Evolutionary conservation across 2,888 invertebrate species (phyloP).

Genomic region (Zhuqinia jingwanae): DNA sequence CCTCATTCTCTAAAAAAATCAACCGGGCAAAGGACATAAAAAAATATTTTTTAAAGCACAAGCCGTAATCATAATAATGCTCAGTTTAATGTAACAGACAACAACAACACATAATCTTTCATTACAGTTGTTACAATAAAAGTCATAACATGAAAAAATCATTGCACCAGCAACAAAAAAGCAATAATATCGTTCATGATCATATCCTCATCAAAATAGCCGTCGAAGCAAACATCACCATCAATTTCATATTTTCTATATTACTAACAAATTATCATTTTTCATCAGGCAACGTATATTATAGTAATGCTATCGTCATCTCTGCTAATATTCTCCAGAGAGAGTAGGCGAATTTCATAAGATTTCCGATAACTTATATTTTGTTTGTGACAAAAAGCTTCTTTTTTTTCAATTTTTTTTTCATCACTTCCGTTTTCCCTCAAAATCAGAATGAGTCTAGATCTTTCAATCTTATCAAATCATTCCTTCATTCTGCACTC

Average conservation of each 20-base stretch:
- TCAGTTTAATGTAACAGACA: background rate
- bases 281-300: no score
- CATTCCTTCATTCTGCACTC: background rate
- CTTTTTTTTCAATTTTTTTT: background rate
- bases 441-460: no score
- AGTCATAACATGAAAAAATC: background rate
- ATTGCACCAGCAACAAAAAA: conserved; percentile 22
- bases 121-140: conserved; percentile 20
- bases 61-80: conserved; percentile 25
- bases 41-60: conserved; percentile 23
- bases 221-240: conserved; percentile 4
- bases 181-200: background rate
- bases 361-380: no score
- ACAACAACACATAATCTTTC: background rate
- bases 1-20: conserved; percentile 10
- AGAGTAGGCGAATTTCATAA: no score
- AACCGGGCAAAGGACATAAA: background rate
- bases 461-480: no score
- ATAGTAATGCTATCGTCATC: background rate
- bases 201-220: conserved; percentile 6
- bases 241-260: background rate
- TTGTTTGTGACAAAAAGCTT: no score
- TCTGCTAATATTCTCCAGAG: background rate
- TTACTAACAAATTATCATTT: background rate
- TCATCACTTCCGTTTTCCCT: background rate